Evolutionary conservation across 1,140 invertebrate species (phyloP), one percentile per base, ranked within the genome.

Genomic region (Meloidogyne hapla): DNA sequence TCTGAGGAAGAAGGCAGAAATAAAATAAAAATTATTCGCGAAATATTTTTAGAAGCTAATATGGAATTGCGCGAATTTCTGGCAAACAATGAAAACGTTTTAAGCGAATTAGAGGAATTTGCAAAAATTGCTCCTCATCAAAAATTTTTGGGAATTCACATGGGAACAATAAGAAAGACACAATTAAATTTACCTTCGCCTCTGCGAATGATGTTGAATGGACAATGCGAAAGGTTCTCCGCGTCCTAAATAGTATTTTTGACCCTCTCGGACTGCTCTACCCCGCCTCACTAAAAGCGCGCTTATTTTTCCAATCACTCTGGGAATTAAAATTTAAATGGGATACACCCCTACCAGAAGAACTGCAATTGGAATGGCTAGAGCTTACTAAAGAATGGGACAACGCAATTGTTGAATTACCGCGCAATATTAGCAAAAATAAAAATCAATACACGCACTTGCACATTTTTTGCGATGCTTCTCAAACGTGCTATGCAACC

Each of bases 1-100:
- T 10, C 18, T 0, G 48, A 33, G 3, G 67, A 15, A 12, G 71
- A 73, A 28, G 71, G 23, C 21, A 73, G 2, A 10, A 9, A 42
- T 10, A 25, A 73, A 28, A 33, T 42, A 2, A 73, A 67, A 33
- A 28, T 25, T 12, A 21, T 73, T 12, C 6, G 40, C 8, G 45
- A 63, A 42, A 63, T 33, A 4, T 72, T 73, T 25, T 10, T 9
- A 13, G 8, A 73, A 1, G 71, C 71, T 10, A 21, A 71, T 40
- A 33, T 73, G 25, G 13, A 69, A 9, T 26, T 73, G 5, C 38
- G 71, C 8, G 71, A 73, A 42, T 73, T 73, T 42, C 40, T 68
- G 0, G 6, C 56, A 9, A 73, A 73, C 21, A n/a, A 67, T 3
- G 71, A 68, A 13, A n/a, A 74, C 10, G 45, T 71, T 9, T 12